These are phyloP conservation scores for Pseudoips prasinana DNA, from an alignment of 2,888 invertebrate species.

Conservation along the genomic window DNA sequence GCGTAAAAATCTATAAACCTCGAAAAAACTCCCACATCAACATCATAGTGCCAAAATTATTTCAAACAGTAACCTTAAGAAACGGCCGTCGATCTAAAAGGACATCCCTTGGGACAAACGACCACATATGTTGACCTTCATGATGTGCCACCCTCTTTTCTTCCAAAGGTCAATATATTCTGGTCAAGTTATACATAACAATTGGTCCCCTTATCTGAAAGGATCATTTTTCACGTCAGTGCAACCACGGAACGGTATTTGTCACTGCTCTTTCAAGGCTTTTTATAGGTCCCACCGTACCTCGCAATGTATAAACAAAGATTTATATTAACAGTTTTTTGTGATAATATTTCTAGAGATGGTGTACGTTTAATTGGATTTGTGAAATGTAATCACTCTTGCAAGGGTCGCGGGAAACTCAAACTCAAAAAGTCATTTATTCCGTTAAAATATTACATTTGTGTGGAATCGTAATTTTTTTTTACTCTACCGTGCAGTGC, in stretches of 20 bases:
- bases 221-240: constrained; percentile 75
- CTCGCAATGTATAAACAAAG: constrained; percentile 53
- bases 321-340: too few species aligned
- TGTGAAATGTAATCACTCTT: too few species aligned
- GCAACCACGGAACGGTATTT: constrained; percentile 65
- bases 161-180: constrained; percentile 29
- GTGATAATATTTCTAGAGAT: too few species aligned
- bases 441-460: too few species aligned
- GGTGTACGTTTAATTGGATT: too few species aligned
- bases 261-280: constrained; percentile 69
- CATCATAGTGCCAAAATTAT: constrained; percentile 45
- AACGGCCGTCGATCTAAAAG: constrained; percentile 45
- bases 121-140: constrained; percentile 34
- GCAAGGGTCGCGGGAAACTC: too few species aligned
- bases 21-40: constrained; percentile 21
- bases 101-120: constrained; percentile 36
- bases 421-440: too few species aligned
- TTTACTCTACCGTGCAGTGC: too few species aligned
- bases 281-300: constrained; percentile 57
- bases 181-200: constrained; percentile 61
- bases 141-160: neutral
- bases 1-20: constrained; percentile 17
- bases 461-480: too few species aligned
- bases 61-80: constrained; percentile 46
- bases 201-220: constrained; percentile 72